These are phyloP conservation scores for Porites cylindrica DNA, from an alignment of 92 coral and sea anemone genomes.

Conservation along the genomic window DNA sequence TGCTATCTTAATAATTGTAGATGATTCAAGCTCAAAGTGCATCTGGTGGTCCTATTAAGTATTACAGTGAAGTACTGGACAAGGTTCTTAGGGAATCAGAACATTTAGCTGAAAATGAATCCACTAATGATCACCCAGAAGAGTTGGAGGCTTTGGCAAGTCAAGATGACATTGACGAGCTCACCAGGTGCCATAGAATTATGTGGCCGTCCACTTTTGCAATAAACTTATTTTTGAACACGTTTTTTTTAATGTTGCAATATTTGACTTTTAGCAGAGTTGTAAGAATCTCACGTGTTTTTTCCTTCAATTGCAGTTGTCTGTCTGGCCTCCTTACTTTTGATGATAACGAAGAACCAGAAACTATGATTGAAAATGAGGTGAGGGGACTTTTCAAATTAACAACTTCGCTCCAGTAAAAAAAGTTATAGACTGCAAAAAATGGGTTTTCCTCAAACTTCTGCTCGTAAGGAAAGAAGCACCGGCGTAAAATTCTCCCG, in stretches of 20 bases:
- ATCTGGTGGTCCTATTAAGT: neutral
- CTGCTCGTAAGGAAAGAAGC: no score
- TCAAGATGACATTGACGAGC: neutral
- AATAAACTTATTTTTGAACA: no score
- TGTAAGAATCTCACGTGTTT: no score
- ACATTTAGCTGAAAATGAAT: neutral
- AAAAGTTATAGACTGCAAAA: no score
- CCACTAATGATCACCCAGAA: neutral
- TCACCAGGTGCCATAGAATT: neutral
- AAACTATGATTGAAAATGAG: constrained; percentile 17
- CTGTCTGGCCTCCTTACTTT: neutral
- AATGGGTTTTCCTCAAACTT: no score
- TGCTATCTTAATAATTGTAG: neutral
- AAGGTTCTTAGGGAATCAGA: neutral
- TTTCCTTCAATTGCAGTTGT: neutral
- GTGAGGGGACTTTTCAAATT: neutral
- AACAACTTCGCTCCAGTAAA: no score
- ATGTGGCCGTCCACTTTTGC: no score
- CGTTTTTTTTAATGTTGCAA: no score
- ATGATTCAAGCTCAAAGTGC: neutral
- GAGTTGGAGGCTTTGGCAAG: neutral
- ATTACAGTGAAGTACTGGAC: neutral
- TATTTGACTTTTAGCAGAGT: no score
- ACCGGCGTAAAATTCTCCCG: no score
- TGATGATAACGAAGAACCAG: neutral